phyloP scores from a whole-genome alignment of 2,888 invertebrate species.

The Sinohyriopsis cumingii region DNA sequence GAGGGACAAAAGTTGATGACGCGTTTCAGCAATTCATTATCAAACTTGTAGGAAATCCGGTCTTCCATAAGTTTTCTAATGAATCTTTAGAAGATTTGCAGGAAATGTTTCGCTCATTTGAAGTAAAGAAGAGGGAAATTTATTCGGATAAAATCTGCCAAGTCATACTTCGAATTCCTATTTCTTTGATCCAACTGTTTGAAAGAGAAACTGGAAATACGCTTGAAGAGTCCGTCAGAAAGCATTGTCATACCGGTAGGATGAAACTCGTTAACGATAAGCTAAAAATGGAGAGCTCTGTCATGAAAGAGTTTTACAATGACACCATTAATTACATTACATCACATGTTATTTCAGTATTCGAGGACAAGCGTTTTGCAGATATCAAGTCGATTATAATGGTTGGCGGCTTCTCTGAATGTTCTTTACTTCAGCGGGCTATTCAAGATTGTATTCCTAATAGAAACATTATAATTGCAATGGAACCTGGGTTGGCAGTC shows the following conservation, averaged over 20 bases:
- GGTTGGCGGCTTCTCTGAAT: conserved; percentile 31
- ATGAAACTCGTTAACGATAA: conserved; percentile 20
- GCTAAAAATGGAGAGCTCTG: conserved; percentile 15
- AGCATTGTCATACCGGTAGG: conserved; percentile 9
- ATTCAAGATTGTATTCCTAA: conserved; percentile 1
- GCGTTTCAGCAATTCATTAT: conserved; percentile 17
- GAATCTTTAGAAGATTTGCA: conserved; percentile 15
- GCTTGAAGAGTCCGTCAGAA: conserved; percentile 18
- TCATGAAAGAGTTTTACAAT: conserved; percentile 14
- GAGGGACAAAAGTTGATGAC: conserved; percentile 25
- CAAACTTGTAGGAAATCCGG: conserved; percentile 11
- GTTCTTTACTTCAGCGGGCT: conserved; percentile 12
- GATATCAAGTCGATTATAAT: conserved; percentile 19
- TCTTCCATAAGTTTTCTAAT: conserved; percentile 9
- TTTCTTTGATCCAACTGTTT: conserved; percentile 1
- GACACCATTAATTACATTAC: conserved; percentile 8
- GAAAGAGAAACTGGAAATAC: conserved; percentile 14
- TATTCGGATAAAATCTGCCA: conserved; percentile 9
- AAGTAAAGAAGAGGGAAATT: conserved; percentile 22
- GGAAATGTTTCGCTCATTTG: conserved; percentile 17
- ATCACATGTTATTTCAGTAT: conserved; percentile 10
- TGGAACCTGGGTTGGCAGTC: conserved; percentile 14
- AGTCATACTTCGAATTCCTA: conserved; percentile 3
- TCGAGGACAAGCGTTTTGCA: conserved; percentile 6
- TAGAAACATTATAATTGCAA: conserved; percentile 14